Base-by-base conservation (phyloP, 2,113 vertebrate species). In the Noturus placidus region DNA sequence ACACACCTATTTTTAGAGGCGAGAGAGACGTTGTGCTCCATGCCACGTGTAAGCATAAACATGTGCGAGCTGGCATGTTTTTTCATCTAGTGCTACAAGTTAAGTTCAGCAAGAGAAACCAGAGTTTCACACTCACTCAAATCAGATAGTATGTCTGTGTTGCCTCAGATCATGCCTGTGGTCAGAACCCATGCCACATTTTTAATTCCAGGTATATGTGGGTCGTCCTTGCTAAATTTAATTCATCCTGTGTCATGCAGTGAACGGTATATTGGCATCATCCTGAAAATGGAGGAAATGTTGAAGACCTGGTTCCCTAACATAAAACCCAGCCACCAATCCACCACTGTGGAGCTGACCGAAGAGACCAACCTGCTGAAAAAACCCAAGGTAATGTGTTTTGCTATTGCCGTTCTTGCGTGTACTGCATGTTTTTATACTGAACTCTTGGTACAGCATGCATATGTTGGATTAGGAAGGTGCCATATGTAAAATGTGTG, bases 251-350 rank as follows among this genome's bases (percentile, higher is more conserved):
- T 86, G 54, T 91, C 89, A 82, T 72, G 5, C 92, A 96, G 95
- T 65, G 95, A 95, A 88, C 93, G 94, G 69, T 95, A 96, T 63
- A 84, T 96, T 56, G 92, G 91, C 90, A 96, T 95, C 89, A 94
- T 96, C 91, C 92, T 95, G 20, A 95, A 96, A 92, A 95, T 96
- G 95, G 95, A 96, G 91, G 93, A 95, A 87, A 96, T 96, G 95
- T 91, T 96, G 86, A 96, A 95, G 90, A 95, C 91, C 91, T 96
- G 95, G 95, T 96, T 96, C 88, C 95, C 95, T 78, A 91, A 95
- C 61, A 91, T 96, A 54, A 94, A 94, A 89, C 89, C 94, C 82
- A 87, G 84, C 78, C 90, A 94, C 77, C 94, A 94, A 88, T 42
- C 86, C 35, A 88, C 80, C 84, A 82, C 87, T 67, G 19, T 61